Percentiles rank a stretch among this genome's conserved stretches.
Evolutionary conservation across 2,888 invertebrate species (phyloP).

Genomic region (Agrotis clavis): DNA sequence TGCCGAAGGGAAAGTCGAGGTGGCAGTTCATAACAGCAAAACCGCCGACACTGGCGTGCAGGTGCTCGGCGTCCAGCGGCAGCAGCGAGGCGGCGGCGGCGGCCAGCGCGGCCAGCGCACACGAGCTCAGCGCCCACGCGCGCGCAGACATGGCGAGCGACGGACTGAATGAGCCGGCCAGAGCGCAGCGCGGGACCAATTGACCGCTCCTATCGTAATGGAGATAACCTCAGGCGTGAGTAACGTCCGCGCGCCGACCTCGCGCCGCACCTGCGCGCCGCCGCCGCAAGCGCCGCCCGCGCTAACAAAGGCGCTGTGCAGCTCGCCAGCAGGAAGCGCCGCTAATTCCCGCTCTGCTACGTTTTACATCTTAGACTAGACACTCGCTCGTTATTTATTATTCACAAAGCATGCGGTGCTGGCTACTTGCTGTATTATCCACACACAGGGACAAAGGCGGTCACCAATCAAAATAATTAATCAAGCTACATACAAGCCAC

Average conservation of each 20-base stretch:
- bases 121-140: conserved; percentile 34
- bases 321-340: conserved; percentile 63
- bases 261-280: conserved; percentile 53
- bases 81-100: conserved; percentile 74
- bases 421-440: neutral
- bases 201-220: conserved; percentile 65
- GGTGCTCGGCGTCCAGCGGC: conserved; percentile 84
- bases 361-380: conserved; percentile 63
- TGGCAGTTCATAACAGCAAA: conserved; percentile 95
- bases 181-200: conserved; percentile 53
- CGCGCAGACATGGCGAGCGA: conserved; percentile 36
- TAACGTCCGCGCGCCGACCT: conserved; percentile 61
- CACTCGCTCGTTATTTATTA: conserved; percentile 56
- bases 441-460: neutral
- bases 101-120: conserved; percentile 26
- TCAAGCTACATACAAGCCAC: neutral
- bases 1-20: conserved; percentile 96
- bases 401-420: conserved; percentile 53
- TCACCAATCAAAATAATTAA: neutral
- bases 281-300: conserved; percentile 50
- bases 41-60: conserved; percentile 94
- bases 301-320: conserved; percentile 63
- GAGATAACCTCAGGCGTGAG: conserved; percentile 62
- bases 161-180: conserved; percentile 37
- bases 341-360: conserved; percentile 64